Conservation (phyloP, 2,888 invertebrate genomes). For the Aricia artaxerxes region DNA sequence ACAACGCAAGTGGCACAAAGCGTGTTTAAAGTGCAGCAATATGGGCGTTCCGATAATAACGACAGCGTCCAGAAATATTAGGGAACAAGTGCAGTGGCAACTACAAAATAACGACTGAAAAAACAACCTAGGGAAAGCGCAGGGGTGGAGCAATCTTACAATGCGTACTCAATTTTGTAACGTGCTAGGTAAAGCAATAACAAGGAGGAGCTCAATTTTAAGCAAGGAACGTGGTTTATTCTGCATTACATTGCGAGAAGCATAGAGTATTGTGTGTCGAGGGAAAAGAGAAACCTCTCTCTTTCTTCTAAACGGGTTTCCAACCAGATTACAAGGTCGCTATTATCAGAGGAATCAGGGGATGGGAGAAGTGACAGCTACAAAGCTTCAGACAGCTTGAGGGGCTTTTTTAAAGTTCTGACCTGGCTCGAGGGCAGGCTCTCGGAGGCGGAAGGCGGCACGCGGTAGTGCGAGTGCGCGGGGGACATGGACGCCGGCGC, state of each 20-base stretch:
- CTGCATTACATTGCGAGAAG: not conserved
- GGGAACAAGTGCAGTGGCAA: not conserved
- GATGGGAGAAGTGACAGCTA: not conserved
- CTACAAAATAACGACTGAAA: not conserved
- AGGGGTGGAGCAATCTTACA: not conserved
- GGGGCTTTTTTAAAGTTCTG: conserved; percentile 48
- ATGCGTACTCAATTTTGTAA: not conserved
- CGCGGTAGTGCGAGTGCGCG: conserved; percentile 88
- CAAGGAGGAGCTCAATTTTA: not conserved
- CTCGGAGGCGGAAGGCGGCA: conserved; percentile 85
- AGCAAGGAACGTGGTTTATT: not conserved
- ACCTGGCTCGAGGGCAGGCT: conserved; percentile 92
- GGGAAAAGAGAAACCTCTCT: too few relatives aligned
- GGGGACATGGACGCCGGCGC: conserved; percentile 96
- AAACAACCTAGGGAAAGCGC: not conserved
- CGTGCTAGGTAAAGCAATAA: not conserved
- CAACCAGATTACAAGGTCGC: too few relatives aligned
- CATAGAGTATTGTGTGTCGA: too few relatives aligned
- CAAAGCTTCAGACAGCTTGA: not conserved
- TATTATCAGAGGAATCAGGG: not conserved
- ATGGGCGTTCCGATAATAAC: not conserved
- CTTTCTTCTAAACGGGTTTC: too few relatives aligned
- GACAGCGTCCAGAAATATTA: not conserved
- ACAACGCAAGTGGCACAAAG: not conserved
- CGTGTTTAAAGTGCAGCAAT: not conserved